These are phyloP conservation scores for Eupelmus urozonus DNA, from an alignment of 2,888 invertebrate genomes.

Conservation along the genomic window DNA sequence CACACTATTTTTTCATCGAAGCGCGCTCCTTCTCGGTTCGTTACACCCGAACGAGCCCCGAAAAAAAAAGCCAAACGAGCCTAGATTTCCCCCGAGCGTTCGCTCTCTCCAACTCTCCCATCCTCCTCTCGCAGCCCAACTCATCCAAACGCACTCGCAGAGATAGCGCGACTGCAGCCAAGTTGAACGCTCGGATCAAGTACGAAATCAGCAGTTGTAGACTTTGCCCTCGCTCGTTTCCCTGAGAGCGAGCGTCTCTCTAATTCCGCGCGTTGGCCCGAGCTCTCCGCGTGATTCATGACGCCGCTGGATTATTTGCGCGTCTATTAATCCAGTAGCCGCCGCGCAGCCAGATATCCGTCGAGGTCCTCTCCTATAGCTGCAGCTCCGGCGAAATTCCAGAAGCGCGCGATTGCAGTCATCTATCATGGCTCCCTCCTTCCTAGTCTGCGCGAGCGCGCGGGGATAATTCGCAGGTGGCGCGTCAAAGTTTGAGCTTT, in stretches of 20 bases:
- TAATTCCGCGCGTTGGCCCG: conserved; percentile 47
- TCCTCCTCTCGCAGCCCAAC: neutral
- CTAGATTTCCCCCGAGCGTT: conserved; percentile 58
- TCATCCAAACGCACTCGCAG: too few relatives aligned
- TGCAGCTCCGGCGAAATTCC: conserved; percentile 39
- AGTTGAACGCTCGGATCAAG: conserved; percentile 27
- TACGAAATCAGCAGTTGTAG: conserved; percentile 51
- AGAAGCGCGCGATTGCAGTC: conserved; percentile 54
- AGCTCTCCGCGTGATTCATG: conserved; percentile 60
- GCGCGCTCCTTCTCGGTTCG: conserved; percentile 40
- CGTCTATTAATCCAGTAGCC: conserved; percentile 55
- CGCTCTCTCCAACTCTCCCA: conserved; percentile 24
- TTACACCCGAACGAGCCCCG: conserved; percentile 43
- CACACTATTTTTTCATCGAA: conserved; percentile 23
- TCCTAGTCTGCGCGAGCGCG: neutral
- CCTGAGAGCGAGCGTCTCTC: conserved; percentile 16
- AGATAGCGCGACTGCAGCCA: conserved; percentile 9
- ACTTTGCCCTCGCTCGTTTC: conserved; percentile 23
- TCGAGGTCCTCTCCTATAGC: conserved; percentile 13
- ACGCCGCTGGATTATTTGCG: conserved; percentile 50
- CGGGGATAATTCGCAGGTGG: conserved; percentile 51
- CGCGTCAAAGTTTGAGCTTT: conserved; percentile 49
- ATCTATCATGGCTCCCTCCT: conserved; percentile 55
- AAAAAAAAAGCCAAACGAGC: conserved; percentile 9
- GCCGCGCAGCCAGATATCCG: neutral